Conservation (phyloP, 2,113 vertebrate species). For the Leiothrix lutea region DNA sequence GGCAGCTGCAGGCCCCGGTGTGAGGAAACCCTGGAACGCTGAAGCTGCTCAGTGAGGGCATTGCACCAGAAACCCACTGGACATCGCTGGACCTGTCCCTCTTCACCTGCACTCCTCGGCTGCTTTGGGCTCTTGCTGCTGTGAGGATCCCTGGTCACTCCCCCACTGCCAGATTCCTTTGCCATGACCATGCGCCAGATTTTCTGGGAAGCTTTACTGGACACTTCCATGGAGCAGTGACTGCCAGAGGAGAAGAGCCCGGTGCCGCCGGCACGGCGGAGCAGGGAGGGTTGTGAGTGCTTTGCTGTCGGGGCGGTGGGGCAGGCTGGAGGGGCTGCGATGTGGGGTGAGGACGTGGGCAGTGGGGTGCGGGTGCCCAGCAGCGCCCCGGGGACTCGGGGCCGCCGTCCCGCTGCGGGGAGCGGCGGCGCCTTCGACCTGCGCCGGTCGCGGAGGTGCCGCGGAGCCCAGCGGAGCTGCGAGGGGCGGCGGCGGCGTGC, state of each 20-base stretch:
- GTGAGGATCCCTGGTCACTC: background rate
- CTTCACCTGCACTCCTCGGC: background rate
- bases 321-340: rapidly evolving
- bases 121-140: rapidly evolving
- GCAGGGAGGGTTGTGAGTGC: background rate
- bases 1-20: rapidly evolving
- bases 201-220: background rate
- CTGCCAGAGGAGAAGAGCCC: background rate
- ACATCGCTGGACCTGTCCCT: background rate
- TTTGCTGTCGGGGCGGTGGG: background rate
- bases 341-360: background rate
- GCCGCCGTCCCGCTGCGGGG: background rate
- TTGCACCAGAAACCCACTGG: rapidly evolving
- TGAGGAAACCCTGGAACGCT: rapidly evolving
- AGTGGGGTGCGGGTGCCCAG: background rate
- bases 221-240: background rate
- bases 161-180: background rate
- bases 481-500: too few relatives aligned
- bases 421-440: rapidly evolving
- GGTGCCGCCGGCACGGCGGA: background rate
- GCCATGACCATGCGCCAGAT: background rate
- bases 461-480: too few relatives aligned
- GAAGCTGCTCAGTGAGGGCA: rapidly evolving
- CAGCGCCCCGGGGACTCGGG: background rate
- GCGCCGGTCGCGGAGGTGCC: too few relatives aligned